Evolutionary conservation across 2,888 invertebrate genomes (phyloP), one percentile per base, ranked within the genome.

Genomic region (Phyto melanocephala): DNA sequence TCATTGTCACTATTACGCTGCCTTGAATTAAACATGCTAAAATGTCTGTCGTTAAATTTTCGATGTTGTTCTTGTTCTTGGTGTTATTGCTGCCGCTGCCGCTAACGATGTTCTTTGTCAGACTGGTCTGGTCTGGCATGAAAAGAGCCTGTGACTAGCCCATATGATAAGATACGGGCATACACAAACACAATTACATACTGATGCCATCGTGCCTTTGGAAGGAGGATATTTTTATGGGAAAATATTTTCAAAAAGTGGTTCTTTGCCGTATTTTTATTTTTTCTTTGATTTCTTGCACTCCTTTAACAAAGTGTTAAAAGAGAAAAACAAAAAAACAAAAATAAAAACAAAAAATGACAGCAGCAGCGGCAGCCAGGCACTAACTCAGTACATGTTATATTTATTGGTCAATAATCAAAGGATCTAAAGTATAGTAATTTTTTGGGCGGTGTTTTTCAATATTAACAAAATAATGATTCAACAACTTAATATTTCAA

Each of bases 21-120:
- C 79, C 79, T 79, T 79, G 79, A 79, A 79, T 63, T 65, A 33
- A 82, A 82, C 82, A 82, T 79, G 82, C 82, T 75, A 75, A 75
- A 67, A 67, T 75, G 56, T 75, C 65, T 75, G 74, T 75, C 56
- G 54, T 47, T 50, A 67, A 65, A 45, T 37, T 74, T 65, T 65
- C 40, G 17, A 62, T 40, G 6, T 72, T 47, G 15, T 37, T 37
- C 10, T 7, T 50, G 2, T 24, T 33, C 10, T 40, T 62, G 33
- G 17, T 62, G 40, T 37, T 40, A 40, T 11, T 62, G 47, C 17
- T 40, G 28, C 20, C 42, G 33, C 33, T 45, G 20, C 35, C 47
- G 52, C 37, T 50, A 33, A 11, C 40, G n/a, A 35, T 45, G 45
- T 67, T 67, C 56, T 75, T 67, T 56, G 70, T 70, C 60, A 77